Conservation (phyloP, 1,140 invertebrate genomes). For the Trichonephila inaurata region DNA sequence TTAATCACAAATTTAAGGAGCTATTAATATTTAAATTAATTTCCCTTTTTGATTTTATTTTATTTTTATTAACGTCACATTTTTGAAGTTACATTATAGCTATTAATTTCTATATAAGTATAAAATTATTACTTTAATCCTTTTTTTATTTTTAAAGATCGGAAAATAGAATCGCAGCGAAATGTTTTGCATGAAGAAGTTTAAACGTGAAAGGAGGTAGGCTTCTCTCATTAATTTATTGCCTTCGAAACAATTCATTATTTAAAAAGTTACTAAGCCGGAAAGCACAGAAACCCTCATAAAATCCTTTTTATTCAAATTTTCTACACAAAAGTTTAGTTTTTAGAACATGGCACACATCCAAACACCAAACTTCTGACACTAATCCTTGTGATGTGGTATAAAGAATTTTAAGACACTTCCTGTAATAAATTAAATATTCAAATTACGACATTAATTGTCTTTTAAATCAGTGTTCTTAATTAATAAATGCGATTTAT, state of each 20-base stretch:
- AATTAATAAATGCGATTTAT: neutral
- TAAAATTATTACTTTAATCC: too few relatives aligned
- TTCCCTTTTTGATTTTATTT: too few relatives aligned
- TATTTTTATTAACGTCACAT: too few relatives aligned
- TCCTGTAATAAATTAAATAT: constrained; percentile 17
- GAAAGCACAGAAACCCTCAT: neutral
- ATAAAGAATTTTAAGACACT: constrained; percentile 18
- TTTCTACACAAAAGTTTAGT: neutral
- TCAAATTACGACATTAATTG: neutral
- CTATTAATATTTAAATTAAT: too few relatives aligned
- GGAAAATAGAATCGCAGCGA: neutral
- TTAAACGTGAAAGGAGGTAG: neutral
- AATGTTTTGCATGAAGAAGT: neutral
- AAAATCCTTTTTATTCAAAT: constrained; percentile 18
- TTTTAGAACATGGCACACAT: neutral
- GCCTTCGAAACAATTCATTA: neutral
- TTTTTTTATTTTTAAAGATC: too few relatives aligned
- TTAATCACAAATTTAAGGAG: too few relatives aligned
- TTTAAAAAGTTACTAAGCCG: neutral
- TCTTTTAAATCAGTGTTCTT: neutral
- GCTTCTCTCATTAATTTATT: neutral
- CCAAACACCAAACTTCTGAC: neutral
- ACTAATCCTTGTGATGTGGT: neutral
- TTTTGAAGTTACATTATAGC: too few relatives aligned
- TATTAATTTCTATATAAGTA: too few relatives aligned